Base-by-base conservation (phyloP, 2,888 invertebrate species). In the Heteromurus nitidus region DNA sequence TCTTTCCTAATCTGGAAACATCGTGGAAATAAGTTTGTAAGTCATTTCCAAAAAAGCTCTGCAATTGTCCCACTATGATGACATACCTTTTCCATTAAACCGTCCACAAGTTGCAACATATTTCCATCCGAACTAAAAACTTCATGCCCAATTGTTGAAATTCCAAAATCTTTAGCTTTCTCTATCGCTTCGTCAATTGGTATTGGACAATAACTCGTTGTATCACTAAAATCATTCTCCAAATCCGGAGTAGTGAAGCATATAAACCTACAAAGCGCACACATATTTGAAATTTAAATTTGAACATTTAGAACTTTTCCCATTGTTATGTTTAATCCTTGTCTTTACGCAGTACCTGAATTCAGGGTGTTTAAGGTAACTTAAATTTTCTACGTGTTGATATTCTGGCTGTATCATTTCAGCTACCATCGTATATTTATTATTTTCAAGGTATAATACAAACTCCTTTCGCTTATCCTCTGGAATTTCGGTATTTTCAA, bases 301-400 rank as follows among this genome's bases (percentile, higher is more conserved):
- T 36, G 36, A 24, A 16, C 24, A 58, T 28, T 58, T 2, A 24
- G 24, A 28, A 58, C 11, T 5, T 58, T 28, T 26, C 28, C n/a
- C 1, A 26, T 26, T 26, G n/a, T n/a, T n/a, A 11, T 42, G 13
- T 42, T 42, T 42, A 11, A 42, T 42, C 13, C 7, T 42, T 11
- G 13, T 42, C 42, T 11, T 11, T 11, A 7, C 42, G 42, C 7
- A 42, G 7, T 84, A 87, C 87, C 70, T 68, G 13, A 90, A 81
- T 67, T 87, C 87, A 13, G 89, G 88, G 22, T 88, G 87, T 69
- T 84, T 70, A 42, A 90, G 86, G 80, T 88, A 77, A 22, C 89
- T 89, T 2, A 90, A 86, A 82, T 90, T 88, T 73, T 89, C 90
- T 18, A 90, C 89, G 86, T 90, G 90, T 82, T 90, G 90, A 85